Evolutionary conservation across 2,888 invertebrate species (phyloP).

Genomic region (Drosophila histrio): DNA sequence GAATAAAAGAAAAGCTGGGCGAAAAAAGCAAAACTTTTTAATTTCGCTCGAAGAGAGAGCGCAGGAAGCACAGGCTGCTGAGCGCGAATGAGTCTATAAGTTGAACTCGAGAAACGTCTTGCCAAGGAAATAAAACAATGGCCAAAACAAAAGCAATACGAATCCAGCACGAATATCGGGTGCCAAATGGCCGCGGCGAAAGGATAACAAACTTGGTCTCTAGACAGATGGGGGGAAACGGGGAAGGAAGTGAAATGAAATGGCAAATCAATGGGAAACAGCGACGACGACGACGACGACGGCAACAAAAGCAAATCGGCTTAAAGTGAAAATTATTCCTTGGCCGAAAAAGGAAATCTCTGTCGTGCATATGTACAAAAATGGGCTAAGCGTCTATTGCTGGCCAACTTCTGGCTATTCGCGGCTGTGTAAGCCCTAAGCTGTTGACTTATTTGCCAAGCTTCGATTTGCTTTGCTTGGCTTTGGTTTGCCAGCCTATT

Average conservation of each 20-base stretch:
- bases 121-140: conserved; percentile 59
- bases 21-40: conserved; percentile 68
- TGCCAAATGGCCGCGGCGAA: conserved; percentile 65
- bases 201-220: conserved; percentile 40
- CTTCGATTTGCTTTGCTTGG: conserved; percentile 60
- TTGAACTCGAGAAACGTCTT: conserved; percentile 60
- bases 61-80: conserved; percentile 66
- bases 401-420: conserved; percentile 47
- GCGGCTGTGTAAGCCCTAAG: conserved; percentile 73
- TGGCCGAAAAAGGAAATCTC: conserved; percentile 26
- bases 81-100: conserved; percentile 75
- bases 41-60: conserved; percentile 48
- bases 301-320: conserved; percentile 75
- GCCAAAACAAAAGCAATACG: conserved; percentile 56
- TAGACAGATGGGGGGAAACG: neutral
- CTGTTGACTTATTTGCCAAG: conserved; percentile 76
- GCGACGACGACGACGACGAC: too few relatives aligned
- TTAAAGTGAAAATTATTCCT: conserved; percentile 82
- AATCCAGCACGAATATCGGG: conserved; percentile 50
- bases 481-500: conserved; percentile 26
- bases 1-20: conserved; percentile 29
- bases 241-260: conserved; percentile 58
- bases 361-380: conserved; percentile 43
- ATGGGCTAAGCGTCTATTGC: conserved; percentile 30
- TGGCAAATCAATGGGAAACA: conserved; percentile 67